These are phyloP conservation scores for Dreissena polymorpha DNA, from an alignment of 1,140 invertebrate genomes.

Conservation along the genomic window DNA sequence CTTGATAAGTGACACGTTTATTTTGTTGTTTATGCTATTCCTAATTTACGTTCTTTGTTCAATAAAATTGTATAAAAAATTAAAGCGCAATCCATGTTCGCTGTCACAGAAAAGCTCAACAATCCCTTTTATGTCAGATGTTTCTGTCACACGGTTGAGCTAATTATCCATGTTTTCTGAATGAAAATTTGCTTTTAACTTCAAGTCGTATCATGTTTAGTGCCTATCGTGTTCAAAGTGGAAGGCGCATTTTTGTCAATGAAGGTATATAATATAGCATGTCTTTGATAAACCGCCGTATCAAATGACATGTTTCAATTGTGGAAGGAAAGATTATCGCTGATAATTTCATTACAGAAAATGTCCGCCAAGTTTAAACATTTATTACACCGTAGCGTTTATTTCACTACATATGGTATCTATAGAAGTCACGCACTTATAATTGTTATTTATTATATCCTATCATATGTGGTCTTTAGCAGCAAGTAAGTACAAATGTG, in stretches of 20 bases:
- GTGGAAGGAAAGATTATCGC: neutral
- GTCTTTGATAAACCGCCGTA: neutral
- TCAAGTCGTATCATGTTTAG: slow-evolving; percentile 7
- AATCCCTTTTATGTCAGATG: slow-evolving; percentile 1
- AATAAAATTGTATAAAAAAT: no score
- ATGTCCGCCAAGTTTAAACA: neutral
- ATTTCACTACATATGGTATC: no score
- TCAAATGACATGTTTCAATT: neutral
- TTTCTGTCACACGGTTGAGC: slow-evolving; percentile 8
- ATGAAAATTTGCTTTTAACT: slow-evolving; percentile 32
- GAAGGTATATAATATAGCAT: neutral
- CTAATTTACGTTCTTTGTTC: slow-evolving; percentile 2
- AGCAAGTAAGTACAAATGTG: no score
- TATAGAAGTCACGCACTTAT: no score
- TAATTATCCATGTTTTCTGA: slow-evolving; percentile 46
- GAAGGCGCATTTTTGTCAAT: no score
- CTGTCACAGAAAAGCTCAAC: neutral
- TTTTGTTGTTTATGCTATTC: neutral
- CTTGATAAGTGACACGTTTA: neutral
- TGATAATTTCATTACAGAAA: neutral
- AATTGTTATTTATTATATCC: no score
- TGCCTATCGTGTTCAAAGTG: neutral
- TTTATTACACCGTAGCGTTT: no score
- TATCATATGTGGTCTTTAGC: no score
- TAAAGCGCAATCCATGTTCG: neutral